Conservation (phyloP, 2,888 invertebrate species). For the Parapristionchus giblindavisi region DNA sequence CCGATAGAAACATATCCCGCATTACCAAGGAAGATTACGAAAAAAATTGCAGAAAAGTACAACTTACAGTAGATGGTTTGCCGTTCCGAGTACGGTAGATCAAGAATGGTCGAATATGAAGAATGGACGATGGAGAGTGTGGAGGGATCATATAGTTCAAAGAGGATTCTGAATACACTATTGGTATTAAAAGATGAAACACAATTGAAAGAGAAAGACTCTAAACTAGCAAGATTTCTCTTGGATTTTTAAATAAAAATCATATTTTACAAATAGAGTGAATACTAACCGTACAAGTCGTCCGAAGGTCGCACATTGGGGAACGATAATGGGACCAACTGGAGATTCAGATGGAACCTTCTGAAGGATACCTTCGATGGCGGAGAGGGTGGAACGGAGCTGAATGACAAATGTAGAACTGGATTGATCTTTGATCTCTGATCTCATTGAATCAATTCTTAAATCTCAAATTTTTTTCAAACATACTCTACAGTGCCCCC, state of each 20-base stretch:
- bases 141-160: slow-evolving; percentile 44
- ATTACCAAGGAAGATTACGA: not conserved
- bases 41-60: not conserved
- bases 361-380: slow-evolving; percentile 36
- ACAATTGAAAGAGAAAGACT: not conserved
- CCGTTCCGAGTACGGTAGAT: slow-evolving; percentile 53
- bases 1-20: not conserved
- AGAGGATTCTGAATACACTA: slow-evolving; percentile 40
- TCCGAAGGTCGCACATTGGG: slow-evolving; percentile 29
- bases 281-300: slow-evolving; percentile 24
- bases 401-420: no score
- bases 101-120: slow-evolving; percentile 45
- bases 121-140: slow-evolving; percentile 44
- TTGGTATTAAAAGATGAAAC: not conserved
- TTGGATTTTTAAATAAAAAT: not conserved
- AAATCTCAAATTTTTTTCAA: not conserved
- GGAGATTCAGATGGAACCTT: slow-evolving; percentile 18
- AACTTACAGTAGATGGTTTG: slow-evolving; percentile 55
- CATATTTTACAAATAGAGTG: not conserved
- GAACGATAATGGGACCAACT: slow-evolving; percentile 22
- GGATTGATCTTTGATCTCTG: not conserved
- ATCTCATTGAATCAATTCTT: not conserved
- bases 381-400: slow-evolving; percentile 30
- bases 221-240: not conserved
- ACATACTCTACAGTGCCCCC: not conserved